Conservation (phyloP, 2,113 vertebrate species). For the Lampris megalopsis region DNA sequence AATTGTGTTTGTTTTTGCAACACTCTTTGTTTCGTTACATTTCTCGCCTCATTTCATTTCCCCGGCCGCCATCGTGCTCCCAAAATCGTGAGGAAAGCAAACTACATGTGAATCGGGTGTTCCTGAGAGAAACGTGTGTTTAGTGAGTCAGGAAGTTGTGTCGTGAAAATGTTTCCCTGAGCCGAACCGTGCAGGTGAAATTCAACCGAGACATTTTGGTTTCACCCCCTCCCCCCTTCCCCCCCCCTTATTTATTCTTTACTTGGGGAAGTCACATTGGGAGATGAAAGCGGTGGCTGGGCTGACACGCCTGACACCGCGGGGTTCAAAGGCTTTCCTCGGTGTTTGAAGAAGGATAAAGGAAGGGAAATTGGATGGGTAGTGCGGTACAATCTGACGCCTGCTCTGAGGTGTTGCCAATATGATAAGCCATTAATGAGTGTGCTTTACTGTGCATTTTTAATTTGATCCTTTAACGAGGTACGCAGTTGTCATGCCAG, state of each 20-base stretch:
- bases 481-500: not conserved
- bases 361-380: not conserved
- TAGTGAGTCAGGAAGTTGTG: constrained; percentile 13
- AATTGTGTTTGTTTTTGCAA: too few relatives aligned
- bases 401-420: constrained; percentile 1
- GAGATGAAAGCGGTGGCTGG: constrained; percentile 45
- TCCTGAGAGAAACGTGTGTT: constrained; percentile 18
- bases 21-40: not conserved
- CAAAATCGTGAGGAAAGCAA: constrained; percentile 34
- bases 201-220: constrained; percentile 30
- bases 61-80: constrained; percentile 7
- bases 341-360: constrained; percentile 41
- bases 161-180: constrained; percentile 8
- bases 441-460: constrained; percentile 4
- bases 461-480: not conserved
- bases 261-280: constrained; percentile 32
- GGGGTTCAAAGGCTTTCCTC: constrained; percentile 48
- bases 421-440: not conserved
- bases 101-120: constrained; percentile 26
- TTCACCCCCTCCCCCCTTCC: not conserved
- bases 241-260: constrained; percentile 11
- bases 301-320: constrained; percentile 33
- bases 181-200: constrained; percentile 2
- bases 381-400: constrained; percentile 9
- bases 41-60: constrained; percentile 26